Conservation (phyloP, 2,113 vertebrate genomes). For the Alaudala cheleensis region DNA sequence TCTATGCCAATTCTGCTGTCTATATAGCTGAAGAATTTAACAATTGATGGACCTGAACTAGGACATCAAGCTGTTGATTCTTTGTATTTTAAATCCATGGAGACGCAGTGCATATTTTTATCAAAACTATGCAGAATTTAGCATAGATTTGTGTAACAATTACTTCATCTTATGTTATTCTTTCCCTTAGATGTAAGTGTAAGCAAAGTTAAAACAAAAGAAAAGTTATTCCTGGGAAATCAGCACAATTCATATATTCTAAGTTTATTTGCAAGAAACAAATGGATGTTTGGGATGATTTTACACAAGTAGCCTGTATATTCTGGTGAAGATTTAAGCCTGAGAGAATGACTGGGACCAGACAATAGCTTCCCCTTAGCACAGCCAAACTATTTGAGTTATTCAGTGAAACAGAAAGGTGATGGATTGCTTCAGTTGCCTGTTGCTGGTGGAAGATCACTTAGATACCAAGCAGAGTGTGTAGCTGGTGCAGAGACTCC, state of each 20-base stretch:
- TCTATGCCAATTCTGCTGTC: background rate
- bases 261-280: background rate
- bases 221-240: background rate
- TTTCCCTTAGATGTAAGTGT: background rate
- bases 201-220: background rate
- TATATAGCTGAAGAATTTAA: background rate
- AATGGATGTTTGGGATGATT: background rate
- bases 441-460: background rate
- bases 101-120: background rate
- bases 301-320: background rate
- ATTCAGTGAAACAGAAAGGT: background rate
- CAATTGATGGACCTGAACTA: background rate
- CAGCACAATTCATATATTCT: background rate
- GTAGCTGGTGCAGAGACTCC: background rate
- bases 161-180: background rate
- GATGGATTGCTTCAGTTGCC: background rate
- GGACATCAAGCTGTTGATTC: background rate
- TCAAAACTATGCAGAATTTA: background rate
- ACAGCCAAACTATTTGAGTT: background rate
- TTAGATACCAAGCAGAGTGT: background rate
- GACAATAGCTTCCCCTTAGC: background rate
- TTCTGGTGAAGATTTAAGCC: background rate
- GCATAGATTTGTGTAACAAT: background rate
- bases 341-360: background rate
- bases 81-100: background rate